phyloP scores from a whole-genome alignment of 1,140 invertebrate species.

The Aphelinus certus region DNA sequence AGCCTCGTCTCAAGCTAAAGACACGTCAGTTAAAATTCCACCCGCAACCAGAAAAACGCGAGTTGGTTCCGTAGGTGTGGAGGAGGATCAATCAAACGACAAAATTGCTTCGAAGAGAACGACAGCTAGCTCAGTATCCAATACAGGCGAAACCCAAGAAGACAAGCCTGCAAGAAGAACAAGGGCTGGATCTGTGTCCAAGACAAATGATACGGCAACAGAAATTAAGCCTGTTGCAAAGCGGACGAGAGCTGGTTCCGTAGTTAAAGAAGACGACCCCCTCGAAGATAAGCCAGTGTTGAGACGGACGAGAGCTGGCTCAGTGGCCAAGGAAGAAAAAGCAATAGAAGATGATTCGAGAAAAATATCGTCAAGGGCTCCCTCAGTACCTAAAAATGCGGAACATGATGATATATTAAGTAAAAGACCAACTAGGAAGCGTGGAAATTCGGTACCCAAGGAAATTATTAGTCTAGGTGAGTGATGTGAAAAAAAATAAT shows the following conservation, averaged over 20 bases:
- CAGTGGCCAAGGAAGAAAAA: constrained; percentile 24
- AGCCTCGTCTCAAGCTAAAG: too few relatives aligned
- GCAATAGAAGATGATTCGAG: too few relatives aligned
- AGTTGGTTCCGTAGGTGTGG: constrained; percentile 1
- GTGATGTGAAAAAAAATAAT: neutral
- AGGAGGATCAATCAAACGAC: neutral
- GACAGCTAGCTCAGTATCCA: neutral
- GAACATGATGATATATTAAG: constrained; percentile 14
- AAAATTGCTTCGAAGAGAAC: neutral
- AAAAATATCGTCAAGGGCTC: constrained; percentile 39
- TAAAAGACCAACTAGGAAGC: constrained; percentile 26
- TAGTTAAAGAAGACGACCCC: constrained; percentile 13
- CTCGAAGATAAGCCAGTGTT: constrained; percentile 2
- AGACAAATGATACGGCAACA: neutral
- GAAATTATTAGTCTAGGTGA: constrained; percentile 35
- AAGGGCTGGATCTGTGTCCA: neutral
- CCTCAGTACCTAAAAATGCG: constrained; percentile 42
- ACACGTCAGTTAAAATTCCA: too few relatives aligned
- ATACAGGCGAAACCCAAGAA: neutral
- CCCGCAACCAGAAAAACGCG: neutral
- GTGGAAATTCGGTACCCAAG: constrained; percentile 50
- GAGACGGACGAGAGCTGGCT: constrained; percentile 18
- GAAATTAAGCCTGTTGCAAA: constrained; percentile 16
- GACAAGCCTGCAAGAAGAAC: neutral
- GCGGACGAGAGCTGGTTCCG: constrained; percentile 38